Percentiles rank a stretch among this genome's conserved stretches.
phyloP scores from a whole-genome alignment of 2,888 invertebrate species.

The Drosophila colorata region DNA sequence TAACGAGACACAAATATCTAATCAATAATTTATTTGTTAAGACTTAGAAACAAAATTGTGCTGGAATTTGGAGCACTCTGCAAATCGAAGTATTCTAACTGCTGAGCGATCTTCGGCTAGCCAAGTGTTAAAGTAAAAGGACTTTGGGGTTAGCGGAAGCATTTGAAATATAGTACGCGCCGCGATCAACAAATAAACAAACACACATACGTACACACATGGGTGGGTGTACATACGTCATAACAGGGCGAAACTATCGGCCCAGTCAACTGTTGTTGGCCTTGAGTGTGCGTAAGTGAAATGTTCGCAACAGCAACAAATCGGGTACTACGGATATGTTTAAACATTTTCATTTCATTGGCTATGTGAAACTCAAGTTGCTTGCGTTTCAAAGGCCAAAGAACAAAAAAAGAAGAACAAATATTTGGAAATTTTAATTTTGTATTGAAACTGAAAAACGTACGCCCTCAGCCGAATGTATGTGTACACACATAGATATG shows the following conservation, averaged over 20 bases:
- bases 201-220: constrained; percentile 4
- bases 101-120: not conserved
- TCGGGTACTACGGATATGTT: constrained; percentile 55
- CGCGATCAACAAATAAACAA: constrained; percentile 22
- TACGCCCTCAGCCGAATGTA: constrained; percentile 8
- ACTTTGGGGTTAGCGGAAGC: constrained; percentile 18
- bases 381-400: constrained; percentile 55
- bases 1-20: no score
- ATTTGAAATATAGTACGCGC: constrained; percentile 21
- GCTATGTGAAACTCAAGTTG: constrained; percentile 40
- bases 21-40: no score
- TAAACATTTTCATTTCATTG: constrained; percentile 72
- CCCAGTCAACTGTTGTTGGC: constrained; percentile 52
- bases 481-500: constrained; percentile 1
- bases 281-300: constrained; percentile 68
- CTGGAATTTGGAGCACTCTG: no score
- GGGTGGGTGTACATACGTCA: constrained; percentile 49
- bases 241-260: constrained; percentile 41
- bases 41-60: not conserved
- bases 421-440: constrained; percentile 74
- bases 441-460: constrained; percentile 60
- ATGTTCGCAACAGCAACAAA: constrained; percentile 62
- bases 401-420: constrained; percentile 63
- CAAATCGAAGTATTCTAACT: no score
- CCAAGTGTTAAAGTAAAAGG: constrained; percentile 6